These are phyloP conservation scores for Nomia melanderi DNA, from an alignment of 1,140 invertebrate genomes.

Conservation along the genomic window DNA sequence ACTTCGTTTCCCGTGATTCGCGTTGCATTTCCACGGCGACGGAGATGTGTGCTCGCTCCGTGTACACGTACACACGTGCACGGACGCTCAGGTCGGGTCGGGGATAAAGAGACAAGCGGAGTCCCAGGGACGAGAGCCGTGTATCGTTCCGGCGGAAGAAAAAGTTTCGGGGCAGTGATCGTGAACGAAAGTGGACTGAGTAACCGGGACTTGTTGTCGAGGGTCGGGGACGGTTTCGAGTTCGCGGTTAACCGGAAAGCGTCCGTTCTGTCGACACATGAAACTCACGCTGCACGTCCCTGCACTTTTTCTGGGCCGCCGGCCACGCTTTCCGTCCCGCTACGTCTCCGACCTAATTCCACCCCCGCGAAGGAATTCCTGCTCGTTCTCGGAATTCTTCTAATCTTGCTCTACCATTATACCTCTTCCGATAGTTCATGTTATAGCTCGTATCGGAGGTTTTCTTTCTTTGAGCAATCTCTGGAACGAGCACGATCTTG, in stretches of 20 bases:
- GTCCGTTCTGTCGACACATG: conserved; percentile 44
- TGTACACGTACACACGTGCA: not conserved
- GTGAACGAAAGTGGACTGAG: conserved; percentile 50
- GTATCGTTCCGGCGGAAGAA: conserved; percentile 28
- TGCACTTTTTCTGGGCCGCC: conserved; percentile 43
- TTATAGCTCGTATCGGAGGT: not conserved
- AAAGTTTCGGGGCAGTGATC: conserved; percentile 46
- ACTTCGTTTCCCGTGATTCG: conserved; percentile 46
- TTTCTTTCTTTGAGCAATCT: not conserved
- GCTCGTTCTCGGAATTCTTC: not conserved
- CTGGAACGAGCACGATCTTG: too few relatives aligned
- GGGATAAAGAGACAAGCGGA: not conserved
- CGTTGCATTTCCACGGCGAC: conserved; percentile 16
- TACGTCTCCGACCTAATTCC: conserved; percentile 6
- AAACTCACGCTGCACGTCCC: conserved; percentile 42
- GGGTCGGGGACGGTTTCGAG: conserved; percentile 46
- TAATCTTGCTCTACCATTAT: conserved; percentile 30
- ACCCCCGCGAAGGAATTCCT: conserved; percentile 1
- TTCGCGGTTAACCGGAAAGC: conserved; percentile 63
- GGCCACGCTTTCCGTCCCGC: conserved; percentile 26
- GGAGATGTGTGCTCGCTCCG: not conserved
- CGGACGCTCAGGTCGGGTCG: not conserved
- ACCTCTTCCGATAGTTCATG: not conserved
- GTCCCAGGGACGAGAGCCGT: not conserved
- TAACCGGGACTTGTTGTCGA: conserved; percentile 53